Base-by-base conservation (phyloP, 2,797 vertebrate species). In the Arctocebus calabarensis region DNA sequence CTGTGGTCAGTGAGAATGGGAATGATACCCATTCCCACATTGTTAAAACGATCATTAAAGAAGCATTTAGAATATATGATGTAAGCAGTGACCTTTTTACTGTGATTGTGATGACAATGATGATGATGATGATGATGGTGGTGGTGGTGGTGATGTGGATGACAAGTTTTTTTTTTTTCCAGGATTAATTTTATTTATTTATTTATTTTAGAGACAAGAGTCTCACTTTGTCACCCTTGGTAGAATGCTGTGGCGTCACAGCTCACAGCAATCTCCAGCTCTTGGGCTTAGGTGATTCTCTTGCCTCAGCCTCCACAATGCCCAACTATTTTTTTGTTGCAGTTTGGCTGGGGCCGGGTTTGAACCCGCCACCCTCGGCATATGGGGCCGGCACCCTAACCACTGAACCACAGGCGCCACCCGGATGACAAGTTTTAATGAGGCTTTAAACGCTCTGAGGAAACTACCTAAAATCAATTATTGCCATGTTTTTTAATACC, bases 401-500 rank as follows among this genome's bases (percentile, higher is more conserved):
- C 40, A 40, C 40, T 40, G 40, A 40, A 40, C 40, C 40, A 40
- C 40, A 40, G 40, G 5, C 5, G 40, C 3, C 40, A 40, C 3
- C 3, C 40, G 1, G 5, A 81, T 48, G 22, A n/a, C 22, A 93
- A 52, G 34, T 64, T 55, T 73, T 19, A n/a, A 45, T 43, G 23
- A 74, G 34, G 16, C 27, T 83, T 89, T 75, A 74, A 10, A 85
- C 11, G 5, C 11, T 94, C 62, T 43, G 52, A 37, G 37, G 27
- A 95, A 83, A 91, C 16, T 61, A 78, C 61, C 37, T 78, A 17
- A 91, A 92, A 92, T 57, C 75, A 79, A 87, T 81, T 22, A 55
- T 81, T 55, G 73, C 25, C 45, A 75, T 37, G 19, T 86, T 78
- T 84, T 73, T 59, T 45, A 68, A 91, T 17, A 85, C 3, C 19